These are phyloP conservation scores for Muscicapa comitata DNA, from an alignment of 2,797 vertebrate genomes.

Conservation along the genomic window DNA sequence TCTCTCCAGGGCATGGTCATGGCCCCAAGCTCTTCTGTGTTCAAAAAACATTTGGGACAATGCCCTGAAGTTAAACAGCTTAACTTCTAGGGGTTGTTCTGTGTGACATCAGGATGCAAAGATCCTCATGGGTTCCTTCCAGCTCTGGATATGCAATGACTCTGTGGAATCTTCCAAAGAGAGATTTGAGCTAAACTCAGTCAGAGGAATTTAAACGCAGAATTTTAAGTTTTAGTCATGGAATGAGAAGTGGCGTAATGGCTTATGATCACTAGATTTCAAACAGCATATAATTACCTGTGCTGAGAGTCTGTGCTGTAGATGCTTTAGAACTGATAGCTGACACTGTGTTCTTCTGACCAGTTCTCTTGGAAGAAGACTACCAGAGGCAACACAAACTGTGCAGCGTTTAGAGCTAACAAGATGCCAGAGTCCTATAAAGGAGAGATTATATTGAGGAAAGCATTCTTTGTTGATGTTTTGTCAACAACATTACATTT, in stretches of 20 bases:
- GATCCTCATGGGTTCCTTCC: not conserved
- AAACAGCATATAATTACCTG: slow-evolving; percentile 73
- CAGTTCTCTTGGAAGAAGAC: slow-evolving; percentile 49
- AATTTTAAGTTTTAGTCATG: not conserved
- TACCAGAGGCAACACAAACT: not conserved
- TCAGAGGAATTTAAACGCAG: not conserved
- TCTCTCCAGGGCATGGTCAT: not conserved
- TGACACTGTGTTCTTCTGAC: slow-evolving; percentile 35
- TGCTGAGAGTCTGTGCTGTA: slow-evolving; percentile 79
- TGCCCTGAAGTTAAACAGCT: not conserved
- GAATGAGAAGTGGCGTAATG: not conserved
- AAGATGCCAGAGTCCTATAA: not conserved
- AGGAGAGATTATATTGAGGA: not conserved
- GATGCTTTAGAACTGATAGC: slow-evolving; percentile 77
- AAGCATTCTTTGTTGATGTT: not conserved
- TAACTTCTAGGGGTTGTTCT: not conserved
- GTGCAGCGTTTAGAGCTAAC: not conserved
- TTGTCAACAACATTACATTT: not conserved
- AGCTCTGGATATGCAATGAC: not conserved
- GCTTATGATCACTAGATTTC: not conserved
- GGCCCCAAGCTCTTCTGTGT: not conserved
- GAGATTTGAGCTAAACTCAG: not conserved
- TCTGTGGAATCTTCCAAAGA: not conserved
- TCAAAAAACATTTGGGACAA: not conserved
- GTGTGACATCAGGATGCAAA: not conserved